Conservation (phyloP, 2,888 invertebrate genomes). For the Eudemis profundana region DNA sequence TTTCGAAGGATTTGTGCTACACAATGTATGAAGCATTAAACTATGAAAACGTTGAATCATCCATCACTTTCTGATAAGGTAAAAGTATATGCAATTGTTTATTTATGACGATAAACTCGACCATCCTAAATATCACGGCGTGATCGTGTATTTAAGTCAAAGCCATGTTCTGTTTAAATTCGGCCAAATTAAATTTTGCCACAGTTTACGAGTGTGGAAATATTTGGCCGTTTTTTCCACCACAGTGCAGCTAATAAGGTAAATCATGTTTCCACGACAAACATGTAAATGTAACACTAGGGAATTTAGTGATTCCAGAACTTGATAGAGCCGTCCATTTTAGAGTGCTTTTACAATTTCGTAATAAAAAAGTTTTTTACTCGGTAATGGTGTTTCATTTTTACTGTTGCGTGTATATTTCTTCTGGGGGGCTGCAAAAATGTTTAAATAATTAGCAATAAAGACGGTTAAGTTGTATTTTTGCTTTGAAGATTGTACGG, state of each 20-base stretch:
- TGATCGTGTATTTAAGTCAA: too few relatives aligned
- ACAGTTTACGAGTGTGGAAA: neutral
- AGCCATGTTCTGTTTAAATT: too few relatives aligned
- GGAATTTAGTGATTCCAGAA: conserved; percentile 4
- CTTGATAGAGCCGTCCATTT: conserved; percentile 13
- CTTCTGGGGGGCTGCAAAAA: conserved; percentile 24
- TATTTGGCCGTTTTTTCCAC: neutral
- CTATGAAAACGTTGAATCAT: too few relatives aligned
- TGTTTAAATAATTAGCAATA: neutral
- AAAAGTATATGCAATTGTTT: too few relatives aligned
- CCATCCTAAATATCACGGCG: too few relatives aligned
- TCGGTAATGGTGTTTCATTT: conserved; percentile 3
- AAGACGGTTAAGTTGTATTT: neutral
- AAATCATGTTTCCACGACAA: neutral
- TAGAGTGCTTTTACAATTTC: conserved; percentile 49
- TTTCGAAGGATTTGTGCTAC: too few relatives aligned
- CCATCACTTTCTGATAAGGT: too few relatives aligned
- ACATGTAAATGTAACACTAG: neutral
- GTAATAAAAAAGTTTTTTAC: conserved; percentile 5
- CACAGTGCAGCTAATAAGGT: neutral
- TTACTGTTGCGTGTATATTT: conserved; percentile 20
- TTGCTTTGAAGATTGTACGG: too few relatives aligned
- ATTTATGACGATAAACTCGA: too few relatives aligned
- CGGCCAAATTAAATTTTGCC: too few relatives aligned
- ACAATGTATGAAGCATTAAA: too few relatives aligned